Base-by-base conservation (phyloP, 2,113 vertebrate species). In the Hyaena hyaena region DNA sequence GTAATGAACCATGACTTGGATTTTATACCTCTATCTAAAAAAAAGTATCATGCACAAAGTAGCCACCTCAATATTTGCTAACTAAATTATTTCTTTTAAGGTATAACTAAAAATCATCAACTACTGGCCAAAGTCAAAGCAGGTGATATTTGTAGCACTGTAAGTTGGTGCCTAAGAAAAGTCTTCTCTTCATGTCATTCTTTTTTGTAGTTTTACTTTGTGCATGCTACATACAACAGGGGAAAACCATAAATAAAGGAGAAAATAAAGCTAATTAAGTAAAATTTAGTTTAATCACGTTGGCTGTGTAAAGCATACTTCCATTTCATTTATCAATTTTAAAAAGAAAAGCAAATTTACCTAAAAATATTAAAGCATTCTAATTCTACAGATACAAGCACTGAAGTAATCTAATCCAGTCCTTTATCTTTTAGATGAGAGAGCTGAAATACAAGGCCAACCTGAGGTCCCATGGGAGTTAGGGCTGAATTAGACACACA, bases 271-370 rank as follows among this genome's bases (percentile, higher is more conserved):
- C 23, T 66, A 66, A 82, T 15, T 94, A 77, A 90, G 48, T 77
- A 95, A 92, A 94, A 87, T 95, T 76, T 89, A 82, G 9, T 58
- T 88, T 88, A 82, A 83, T 80, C 24, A 15, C 43, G 7, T 17
- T 63, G 19, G 35, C n/a, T 76, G 0, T 74, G 3, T 93, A 91
- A 83, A 71, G 74, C 50, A 68, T 58, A 90, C 88, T 84, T 81
- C 26, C 33, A 95, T 65, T 85, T 89, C 63, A 86, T 28, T 43
- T 35, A 88, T 28, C 50, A 92, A 94, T 15, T 95, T 93, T 79
- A 96, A 86, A 84, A 84, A 87, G 15, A 65, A 94, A 94, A 93
- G 58, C 50, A 92, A 90, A 88, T 96, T 93, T 81, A 74, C 23
- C 73, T 69, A 21, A 58, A 91, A 85, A 73, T 88, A 69, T 71